Evolutionary conservation across 2,888 invertebrate species (phyloP), one percentile per base, ranked within the genome.

Genomic region (Odontocerum albicorne): DNA sequence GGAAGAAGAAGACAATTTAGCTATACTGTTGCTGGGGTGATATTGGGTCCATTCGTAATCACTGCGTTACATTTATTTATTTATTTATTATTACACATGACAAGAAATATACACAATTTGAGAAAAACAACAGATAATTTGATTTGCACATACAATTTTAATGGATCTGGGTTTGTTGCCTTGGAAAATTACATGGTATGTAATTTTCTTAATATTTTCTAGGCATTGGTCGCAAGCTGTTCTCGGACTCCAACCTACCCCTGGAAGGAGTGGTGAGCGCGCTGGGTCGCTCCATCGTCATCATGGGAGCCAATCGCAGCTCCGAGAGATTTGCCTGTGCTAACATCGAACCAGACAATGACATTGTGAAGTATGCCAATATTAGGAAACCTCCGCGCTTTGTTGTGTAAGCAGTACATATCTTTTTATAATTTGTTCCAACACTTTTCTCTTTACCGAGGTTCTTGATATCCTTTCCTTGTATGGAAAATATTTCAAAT

Each of bases 331-430:
- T 88, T 68, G 93, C 94, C 1, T 95, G 95, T 70, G 94, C 94
- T 47, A 95, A 94, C 70, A 91, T 96, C 59, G 88, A 90, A 67
- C 90, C 92, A 0, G 95, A 95, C 68, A 86, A 90, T 67, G 91
- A 95, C 69, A 91, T 94, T 59, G 86, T 94, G 45, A 94, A 93
- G 73, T 93, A 88, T 66, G 88, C 88, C 0, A 93, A 93, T 64
- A 84, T 95, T 21, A 86, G 88, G 70, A 90, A 88, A 70, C 90
- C 92, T 40, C 92, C 93, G 1, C 79, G 90, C 70, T 95, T 95
- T 71, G 90, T 92, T 13, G 80, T 91, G 92, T 94, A 75, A 84
- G 87, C 79, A 53, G 17, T 15, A 20, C n/a, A n/a, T n/a, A n/a
- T n/a, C n/a, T n/a, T n/a, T n/a, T n/a, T n/a, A n/a, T n/a, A n/a